Conservation (phyloP, 2,888 invertebrate genomes). For the Agonum fuliginosum region DNA sequence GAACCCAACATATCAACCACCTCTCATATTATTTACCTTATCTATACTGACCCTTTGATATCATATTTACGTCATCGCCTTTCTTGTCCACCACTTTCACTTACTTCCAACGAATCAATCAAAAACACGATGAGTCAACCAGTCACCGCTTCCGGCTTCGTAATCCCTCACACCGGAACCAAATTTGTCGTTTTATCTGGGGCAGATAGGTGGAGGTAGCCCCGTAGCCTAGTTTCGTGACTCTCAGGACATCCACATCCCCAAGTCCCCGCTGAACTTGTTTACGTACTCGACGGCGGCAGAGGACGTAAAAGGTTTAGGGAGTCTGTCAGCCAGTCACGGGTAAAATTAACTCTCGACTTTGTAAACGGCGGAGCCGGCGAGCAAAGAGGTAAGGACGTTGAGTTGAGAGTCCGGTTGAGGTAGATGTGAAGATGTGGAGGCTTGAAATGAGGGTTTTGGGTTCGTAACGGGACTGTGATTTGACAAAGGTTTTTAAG, state of each 20-base stretch:
- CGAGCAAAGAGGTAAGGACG: not conserved
- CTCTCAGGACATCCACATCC: not conserved
- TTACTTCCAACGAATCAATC: not conserved
- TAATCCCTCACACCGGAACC: not conserved
- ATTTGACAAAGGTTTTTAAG: not conserved
- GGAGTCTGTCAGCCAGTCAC: conserved; percentile 35
- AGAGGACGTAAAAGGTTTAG: conserved; percentile 25
- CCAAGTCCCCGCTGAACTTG: conserved; percentile 3
- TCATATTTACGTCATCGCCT: no score
- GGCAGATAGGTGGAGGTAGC: not conserved
- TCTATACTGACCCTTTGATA: no score
- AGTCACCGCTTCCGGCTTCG: no score
- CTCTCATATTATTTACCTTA: no score
- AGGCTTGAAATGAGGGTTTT: not conserved
- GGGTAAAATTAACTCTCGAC: conserved; percentile 38
- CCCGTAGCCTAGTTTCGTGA: not conserved
- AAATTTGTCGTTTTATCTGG: not conserved
- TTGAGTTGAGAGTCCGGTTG: not conserved
- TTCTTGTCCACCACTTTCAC: no score
- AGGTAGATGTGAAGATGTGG: not conserved
- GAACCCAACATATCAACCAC: no score
- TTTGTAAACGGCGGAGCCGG: no score
- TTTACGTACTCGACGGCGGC: conserved; percentile 17
- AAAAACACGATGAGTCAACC: not conserved
- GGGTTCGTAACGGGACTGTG: not conserved